These are phyloP conservation scores for Podarcis muralis DNA, from an alignment of 2,113 vertebrate species.

Conservation along the genomic window DNA sequence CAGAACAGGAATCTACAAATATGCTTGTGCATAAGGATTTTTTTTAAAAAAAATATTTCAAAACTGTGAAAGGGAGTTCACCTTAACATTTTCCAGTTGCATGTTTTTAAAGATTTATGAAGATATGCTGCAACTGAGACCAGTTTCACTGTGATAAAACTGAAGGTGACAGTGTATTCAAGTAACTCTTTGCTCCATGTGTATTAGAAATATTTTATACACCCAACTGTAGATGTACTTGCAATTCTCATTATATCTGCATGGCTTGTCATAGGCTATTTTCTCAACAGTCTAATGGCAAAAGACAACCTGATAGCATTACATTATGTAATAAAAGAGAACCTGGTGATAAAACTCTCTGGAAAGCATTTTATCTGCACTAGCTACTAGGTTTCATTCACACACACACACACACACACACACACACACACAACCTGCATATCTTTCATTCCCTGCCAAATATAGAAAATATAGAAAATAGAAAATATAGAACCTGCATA, in stretches of 20 bases:
- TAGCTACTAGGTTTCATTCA: not conserved
- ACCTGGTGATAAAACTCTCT: not conserved
- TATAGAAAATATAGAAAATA: not conserved
- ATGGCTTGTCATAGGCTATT: not conserved
- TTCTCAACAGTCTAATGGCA: conserved; percentile 25
- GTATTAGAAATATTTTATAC: conserved; percentile 48
- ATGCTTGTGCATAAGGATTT: not conserved
- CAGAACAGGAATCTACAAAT: not conserved
- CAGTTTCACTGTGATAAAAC: conserved; percentile 33
- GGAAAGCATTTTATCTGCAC: not conserved
- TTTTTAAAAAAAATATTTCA: not conserved
- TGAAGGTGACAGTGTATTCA: conserved; percentile 38
- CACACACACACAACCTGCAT: not conserved
- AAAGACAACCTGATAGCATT: conserved; percentile 29
- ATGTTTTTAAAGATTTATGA: not conserved
- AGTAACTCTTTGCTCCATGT: conserved; percentile 21
- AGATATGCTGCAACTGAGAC: conserved; percentile 15
- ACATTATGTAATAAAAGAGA: conserved; percentile 16
- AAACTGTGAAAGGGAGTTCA: conserved; percentile 7
- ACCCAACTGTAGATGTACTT: conserved; percentile 27
- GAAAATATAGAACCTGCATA: not conserved
- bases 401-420: not conserved
- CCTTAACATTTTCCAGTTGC: conserved; percentile 2
- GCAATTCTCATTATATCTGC: conserved; percentile 20
- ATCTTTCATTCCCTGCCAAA: not conserved